Evolutionary conservation across 2,797 vertebrate genomes (phyloP).

Genomic region (Hemibagrus guttatus): DNA sequence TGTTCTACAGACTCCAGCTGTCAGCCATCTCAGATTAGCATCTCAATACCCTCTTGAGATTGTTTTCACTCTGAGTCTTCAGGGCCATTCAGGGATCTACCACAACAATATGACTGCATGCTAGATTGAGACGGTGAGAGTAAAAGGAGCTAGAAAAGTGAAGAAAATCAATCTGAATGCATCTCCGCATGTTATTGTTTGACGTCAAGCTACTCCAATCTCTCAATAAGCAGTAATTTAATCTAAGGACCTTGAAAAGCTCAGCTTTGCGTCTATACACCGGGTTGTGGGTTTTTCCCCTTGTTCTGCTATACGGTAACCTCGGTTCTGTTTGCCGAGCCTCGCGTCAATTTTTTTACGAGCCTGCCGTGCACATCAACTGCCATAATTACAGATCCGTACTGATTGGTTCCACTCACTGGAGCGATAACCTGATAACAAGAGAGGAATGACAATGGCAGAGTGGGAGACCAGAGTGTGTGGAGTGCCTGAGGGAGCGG

Average conservation of each 20-base stretch:
- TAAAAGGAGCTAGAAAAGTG: constrained; percentile 33
- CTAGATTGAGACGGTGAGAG: constrained; percentile 37
- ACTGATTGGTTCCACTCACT: constrained; percentile 26
- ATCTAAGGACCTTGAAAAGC: constrained; percentile 22
- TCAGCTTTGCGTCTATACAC: neutral
- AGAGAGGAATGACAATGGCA: constrained; percentile 21
- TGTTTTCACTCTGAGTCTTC: constrained; percentile 53
- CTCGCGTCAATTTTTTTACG: neutral
- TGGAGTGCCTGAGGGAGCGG: neutral
- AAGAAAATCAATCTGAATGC: constrained; percentile 42
- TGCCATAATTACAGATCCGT: constrained; percentile 12
- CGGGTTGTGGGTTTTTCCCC: neutral
- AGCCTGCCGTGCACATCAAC: constrained; percentile 28
- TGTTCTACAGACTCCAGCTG: constrained; percentile 27
- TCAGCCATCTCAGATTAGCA: constrained; percentile 57
- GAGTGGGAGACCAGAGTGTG: neutral
- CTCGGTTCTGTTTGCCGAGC: neutral
- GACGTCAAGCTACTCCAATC: constrained; percentile 18
- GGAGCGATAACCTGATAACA: constrained; percentile 29
- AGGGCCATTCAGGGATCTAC: constrained; percentile 46
- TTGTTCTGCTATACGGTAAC: neutral
- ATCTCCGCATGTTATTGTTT: constrained; percentile 1
- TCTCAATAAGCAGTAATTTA: constrained; percentile 30
- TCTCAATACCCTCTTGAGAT: constrained; percentile 54
- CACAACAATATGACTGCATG: constrained; percentile 36